Evolutionary conservation across 2,888 invertebrate species (phyloP).

Genomic region (Hyppa rectilinea): DNA sequence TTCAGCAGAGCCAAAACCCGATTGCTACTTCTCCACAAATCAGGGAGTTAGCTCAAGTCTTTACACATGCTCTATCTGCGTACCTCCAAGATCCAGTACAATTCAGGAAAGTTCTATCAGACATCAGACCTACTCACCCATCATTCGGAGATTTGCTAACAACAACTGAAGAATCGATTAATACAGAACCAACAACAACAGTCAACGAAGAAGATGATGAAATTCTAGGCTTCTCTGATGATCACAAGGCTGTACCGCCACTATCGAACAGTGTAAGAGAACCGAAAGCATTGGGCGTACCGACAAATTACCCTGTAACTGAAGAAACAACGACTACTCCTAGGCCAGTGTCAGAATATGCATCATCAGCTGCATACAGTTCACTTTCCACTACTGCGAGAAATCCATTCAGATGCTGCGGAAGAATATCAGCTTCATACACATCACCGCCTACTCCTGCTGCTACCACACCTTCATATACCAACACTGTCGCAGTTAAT

Average conservation of each 20-base stretch:
- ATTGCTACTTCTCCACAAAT: conserved; percentile 92
- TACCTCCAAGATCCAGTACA: conserved; percentile 96
- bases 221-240: conserved; percentile 94
- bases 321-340: conserved; percentile 74
- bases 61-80: conserved; percentile 95
- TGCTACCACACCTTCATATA: conserved; percentile 82
- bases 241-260: conserved; percentile 78
- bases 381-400: conserved; percentile 75
- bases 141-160: conserved; percentile 87
- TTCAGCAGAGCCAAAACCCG: conserved; percentile 92
- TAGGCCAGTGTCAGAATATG: conserved; percentile 69
- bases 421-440: conserved; percentile 87
- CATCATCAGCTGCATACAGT: conserved; percentile 70
- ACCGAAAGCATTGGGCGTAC: conserved; percentile 84
- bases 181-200: conserved; percentile 91
- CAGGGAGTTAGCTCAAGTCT: conserved; percentile 95
- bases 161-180: conserved; percentile 81
- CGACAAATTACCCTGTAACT: conserved; percentile 72
- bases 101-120: conserved; percentile 94
- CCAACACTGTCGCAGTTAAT: conserved; percentile 84
- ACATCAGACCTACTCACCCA: conserved; percentile 95
- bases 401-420: conserved; percentile 84
- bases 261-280: conserved; percentile 76
- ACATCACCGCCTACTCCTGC: conserved; percentile 80
- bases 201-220: conserved; percentile 94